Conservation (phyloP, 2,113 vertebrate genomes). For the Stercorarius parasiticus region DNA sequence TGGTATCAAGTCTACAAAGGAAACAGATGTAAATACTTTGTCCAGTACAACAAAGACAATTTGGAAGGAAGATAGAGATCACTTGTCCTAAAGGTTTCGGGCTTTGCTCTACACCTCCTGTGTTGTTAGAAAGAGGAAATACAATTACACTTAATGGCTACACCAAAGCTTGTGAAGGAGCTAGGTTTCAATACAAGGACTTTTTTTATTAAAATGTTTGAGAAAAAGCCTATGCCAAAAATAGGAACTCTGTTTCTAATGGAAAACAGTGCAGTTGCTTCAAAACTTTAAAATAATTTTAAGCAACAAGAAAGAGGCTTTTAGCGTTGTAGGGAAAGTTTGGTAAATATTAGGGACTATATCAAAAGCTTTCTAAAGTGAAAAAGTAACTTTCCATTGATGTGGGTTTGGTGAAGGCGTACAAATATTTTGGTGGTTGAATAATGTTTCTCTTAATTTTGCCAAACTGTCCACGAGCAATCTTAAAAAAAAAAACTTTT, state of each 20-base stretch:
- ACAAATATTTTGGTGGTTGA: not conserved
- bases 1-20: constrained; percentile 26
- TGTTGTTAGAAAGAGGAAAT: constrained; percentile 49
- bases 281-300: not conserved
- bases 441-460: not conserved
- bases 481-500: not conserved
- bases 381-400: not conserved
- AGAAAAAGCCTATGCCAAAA: not conserved
- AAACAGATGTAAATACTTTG: constrained; percentile 64
- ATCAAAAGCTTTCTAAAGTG: not conserved
- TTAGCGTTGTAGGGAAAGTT: not conserved
- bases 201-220: constrained; percentile 37
- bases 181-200: constrained; percentile 26
- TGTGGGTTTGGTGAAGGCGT: not conserved
- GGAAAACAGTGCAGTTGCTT: not conserved
- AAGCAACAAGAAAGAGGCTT: not conserved
- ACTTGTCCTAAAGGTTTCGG: constrained; percentile 37
- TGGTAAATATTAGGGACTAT: not conserved
- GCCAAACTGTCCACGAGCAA: not conserved
- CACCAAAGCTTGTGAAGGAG: constrained; percentile 30
- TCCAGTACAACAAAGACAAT: constrained; percentile 10
- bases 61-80: constrained; percentile 61
- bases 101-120: constrained; percentile 47
- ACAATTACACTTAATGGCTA: constrained; percentile 39
- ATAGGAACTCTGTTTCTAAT: not conserved